Base-by-base conservation (phyloP, 2,113 vertebrate species). In the Aleadryas rufinucha region DNA sequence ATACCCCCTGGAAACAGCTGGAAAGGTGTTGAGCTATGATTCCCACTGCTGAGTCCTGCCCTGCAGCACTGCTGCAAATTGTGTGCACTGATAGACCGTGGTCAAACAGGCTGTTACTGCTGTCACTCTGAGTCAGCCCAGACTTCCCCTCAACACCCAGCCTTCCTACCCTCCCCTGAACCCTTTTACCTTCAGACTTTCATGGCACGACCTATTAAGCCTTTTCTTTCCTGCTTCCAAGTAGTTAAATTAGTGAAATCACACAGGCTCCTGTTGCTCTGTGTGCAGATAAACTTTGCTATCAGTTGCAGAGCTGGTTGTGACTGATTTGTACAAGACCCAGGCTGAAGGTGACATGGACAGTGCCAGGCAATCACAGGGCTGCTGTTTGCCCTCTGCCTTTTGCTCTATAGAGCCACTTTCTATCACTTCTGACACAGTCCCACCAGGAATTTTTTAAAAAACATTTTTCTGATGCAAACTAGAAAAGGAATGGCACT, bases 71-170 rank as follows among this genome's bases (percentile, higher is more conserved):
- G 72, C 64, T 84, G 72, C 59, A 60, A 81, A 13, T 18, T 8
- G 47, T 50, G 47, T 9, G 22, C 9, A 2, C 44, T 8, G 18
- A 24, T 5, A 72, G n/a, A 31, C 4, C 0, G 0, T 15, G 65
- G 84, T 64, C 6, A 16, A 71, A 44, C 24, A 56, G 72, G 24
- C 39, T 85, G 8, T 45, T 54, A 54, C 7, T 83, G 68, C 63
- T 80, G 84, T 54, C 54, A 23, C 24, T 71, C 44, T 27, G 78
- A 66, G 52, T 71, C 82, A 63, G 71, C 10, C 42, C 56, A 84
- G 56, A 30, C 47, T 77, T 66, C 18, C 13, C 52, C 54, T 44
- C 68, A 53, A 17, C 35, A 81, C 16, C 14, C 68, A 66, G 44
- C 92, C 64, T 66, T 84, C 76, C 41, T 42, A n/a, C 23, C 42